Base-by-base conservation (phyloP, 1,140 invertebrate species). In the Caenorhabditis brenneri region DNA sequence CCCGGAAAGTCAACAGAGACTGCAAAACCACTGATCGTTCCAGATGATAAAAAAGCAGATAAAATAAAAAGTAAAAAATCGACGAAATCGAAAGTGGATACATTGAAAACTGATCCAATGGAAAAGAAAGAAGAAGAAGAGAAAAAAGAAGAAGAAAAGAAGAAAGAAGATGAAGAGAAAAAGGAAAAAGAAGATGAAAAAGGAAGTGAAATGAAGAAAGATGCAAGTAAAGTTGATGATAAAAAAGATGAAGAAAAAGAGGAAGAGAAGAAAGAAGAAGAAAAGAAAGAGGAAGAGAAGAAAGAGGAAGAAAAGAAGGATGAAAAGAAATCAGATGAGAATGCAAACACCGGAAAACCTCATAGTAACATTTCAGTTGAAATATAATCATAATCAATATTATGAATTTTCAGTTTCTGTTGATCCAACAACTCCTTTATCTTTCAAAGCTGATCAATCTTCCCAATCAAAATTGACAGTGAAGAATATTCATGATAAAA, bases 61-160 rank as follows among this genome's bases (percentile, higher is more conserved):
- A n/a, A n/a, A n/a, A n/a, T n/a, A n/a, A 27, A 65, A n/a, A 58
- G 55, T 58, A 58, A 58, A n/a, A 58, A n/a, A 31, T 58, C 24
- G 3, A 27, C 10, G 9, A 58, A 58, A 9, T 31, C 27, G 6
- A 31, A 58, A 19, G 42, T 46, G 1, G 42, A 46, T 46, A 53
- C 15, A 53, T n/a, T n/a, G 22, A 53, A 53, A 53, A 53, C 15
- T 53, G 55, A 58, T 9, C 10, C 10, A 16, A 31, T 36, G 24
- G 19, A 65, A 3, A 36, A 65, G 60, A 65, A 65, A 65, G 19
- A 65, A 27, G 31, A 65, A 19, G 31, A 65, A 19, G 60, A 65
- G 16, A n/a, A 65, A 36, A 36, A n/a, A 10, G 60, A 65, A 36
- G n/a, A 65, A 9, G 36, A 36, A 9, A 9, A 36, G n/a, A 27